Conservation (phyloP, 2,113 vertebrate genomes). For the Psophia crepitans region DNA sequence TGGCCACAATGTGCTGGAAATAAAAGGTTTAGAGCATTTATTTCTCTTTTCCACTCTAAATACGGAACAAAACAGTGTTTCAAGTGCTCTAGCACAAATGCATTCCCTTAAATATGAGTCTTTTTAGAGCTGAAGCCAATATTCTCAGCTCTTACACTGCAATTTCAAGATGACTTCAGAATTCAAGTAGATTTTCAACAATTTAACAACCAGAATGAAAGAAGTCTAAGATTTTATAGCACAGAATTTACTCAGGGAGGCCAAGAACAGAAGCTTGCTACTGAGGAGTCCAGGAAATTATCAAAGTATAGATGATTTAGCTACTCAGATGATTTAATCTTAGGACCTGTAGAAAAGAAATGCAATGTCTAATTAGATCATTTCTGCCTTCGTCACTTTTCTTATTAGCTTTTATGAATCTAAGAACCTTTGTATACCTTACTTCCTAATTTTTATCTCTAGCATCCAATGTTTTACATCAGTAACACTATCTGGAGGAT, state of each 20-base stretch:
- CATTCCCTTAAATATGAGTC: background rate
- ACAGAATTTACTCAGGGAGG: background rate
- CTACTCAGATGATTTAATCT: background rate
- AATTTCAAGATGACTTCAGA: background rate
- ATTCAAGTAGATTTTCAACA: background rate
- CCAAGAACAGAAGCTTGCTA: background rate
- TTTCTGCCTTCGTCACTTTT: background rate
- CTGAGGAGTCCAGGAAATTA: background rate
- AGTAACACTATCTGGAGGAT: background rate
- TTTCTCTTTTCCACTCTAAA: background rate
- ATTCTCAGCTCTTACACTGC: background rate
- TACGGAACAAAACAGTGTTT: background rate
- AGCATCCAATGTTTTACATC: background rate
- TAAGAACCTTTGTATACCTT: background rate
- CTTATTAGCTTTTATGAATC: background rate
- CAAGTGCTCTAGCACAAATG: background rate
- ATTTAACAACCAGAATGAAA: background rate
- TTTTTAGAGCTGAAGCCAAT: background rate
- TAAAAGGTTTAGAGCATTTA: background rate
- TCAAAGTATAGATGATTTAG: background rate
- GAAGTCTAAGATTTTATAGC: background rate
- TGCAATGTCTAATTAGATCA: background rate
- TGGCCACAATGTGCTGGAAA: background rate
- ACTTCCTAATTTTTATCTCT: background rate
- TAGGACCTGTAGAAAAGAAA: background rate